Percentiles rank a stretch among this genome's conserved stretches.
phyloP scores from a whole-genome alignment of 2,797 vertebrate species.

The Neosilurus hyrtlii region DNA sequence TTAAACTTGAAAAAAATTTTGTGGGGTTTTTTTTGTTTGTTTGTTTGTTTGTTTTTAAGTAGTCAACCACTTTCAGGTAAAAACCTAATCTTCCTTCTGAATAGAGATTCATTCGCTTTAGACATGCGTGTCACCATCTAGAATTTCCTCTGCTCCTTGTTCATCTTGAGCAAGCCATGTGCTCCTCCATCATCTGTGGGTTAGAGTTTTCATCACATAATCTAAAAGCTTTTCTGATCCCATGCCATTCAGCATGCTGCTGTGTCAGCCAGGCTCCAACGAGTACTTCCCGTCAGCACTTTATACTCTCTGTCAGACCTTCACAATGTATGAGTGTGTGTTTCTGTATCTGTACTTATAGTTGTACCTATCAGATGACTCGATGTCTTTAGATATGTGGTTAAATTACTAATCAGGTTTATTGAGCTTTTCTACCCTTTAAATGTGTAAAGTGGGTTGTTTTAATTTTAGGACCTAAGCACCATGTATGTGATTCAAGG shows the following conservation, averaged over 20 bases:
- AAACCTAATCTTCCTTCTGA: background rate
- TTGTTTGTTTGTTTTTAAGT: too few species aligned
- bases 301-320: slow-evolving; percentile 35
- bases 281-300: slow-evolving; percentile 41
- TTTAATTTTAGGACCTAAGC: background rate
- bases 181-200: slow-evolving; percentile 4
- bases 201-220: slow-evolving; percentile 22
- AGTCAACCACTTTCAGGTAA: slow-evolving; percentile 42
- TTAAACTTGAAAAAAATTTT: slow-evolving; percentile 54
- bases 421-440: background rate
- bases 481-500: background rate
- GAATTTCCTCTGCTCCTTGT: slow-evolving; percentile 21
- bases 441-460: background rate
- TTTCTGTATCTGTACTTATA: slow-evolving; percentile 13
- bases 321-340: background rate
- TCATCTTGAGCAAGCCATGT: slow-evolving; percentile 10
- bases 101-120: slow-evolving; percentile 12
- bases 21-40: background rate
- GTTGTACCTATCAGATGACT: background rate
- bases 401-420: background rate
- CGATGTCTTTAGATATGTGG: background rate
- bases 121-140: slow-evolving; percentile 7
- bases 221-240: slow-evolving; percentile 38
- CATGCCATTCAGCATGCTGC: slow-evolving; percentile 29
- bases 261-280: slow-evolving; percentile 36